These are phyloP conservation scores for Calephelis perditalis DNA, from an alignment of 2,888 invertebrate species.

Conservation along the genomic window DNA sequence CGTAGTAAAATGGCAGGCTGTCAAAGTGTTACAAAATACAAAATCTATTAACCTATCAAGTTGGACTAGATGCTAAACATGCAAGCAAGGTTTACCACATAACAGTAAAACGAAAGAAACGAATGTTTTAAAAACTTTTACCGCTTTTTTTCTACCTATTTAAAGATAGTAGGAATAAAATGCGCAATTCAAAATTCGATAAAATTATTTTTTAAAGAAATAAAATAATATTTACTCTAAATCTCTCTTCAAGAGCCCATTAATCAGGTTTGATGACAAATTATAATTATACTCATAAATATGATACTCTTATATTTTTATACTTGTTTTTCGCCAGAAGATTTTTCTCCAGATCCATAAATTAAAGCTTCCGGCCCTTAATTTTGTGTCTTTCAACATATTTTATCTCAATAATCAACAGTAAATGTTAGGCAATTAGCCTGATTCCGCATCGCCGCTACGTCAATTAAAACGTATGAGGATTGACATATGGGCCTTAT, in stretches of 20 bases:
- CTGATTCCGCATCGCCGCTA: constrained; percentile 30
- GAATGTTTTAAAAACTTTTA: too few species aligned
- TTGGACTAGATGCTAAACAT: too few species aligned
- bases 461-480: constrained; percentile 52
- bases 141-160: too few species aligned
- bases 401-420: constrained; percentile 36
- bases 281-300: constrained; percentile 11
- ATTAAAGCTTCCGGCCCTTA: constrained; percentile 20
- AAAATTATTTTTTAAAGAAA: background rate
- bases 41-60: too few species aligned
- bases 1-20: too few species aligned
- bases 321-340: constrained; percentile 1
- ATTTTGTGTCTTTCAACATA: constrained; percentile 25
- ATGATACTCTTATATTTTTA: background rate
- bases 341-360: background rate
- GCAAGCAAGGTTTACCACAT: too few species aligned
- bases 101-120: too few species aligned
- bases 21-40: too few species aligned
- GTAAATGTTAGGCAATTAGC: constrained; percentile 29
- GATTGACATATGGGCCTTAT: constrained; percentile 60
- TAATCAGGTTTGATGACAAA: constrained; percentile 7
- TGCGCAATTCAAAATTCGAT: too few species aligned
- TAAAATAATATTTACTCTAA: background rate
- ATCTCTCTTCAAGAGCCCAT: constrained; percentile 1
- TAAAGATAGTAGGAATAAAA: too few species aligned